Evolutionary conservation across 2,888 invertebrate genomes (phyloP).

Genomic region (Iphiclides podalirius): DNA sequence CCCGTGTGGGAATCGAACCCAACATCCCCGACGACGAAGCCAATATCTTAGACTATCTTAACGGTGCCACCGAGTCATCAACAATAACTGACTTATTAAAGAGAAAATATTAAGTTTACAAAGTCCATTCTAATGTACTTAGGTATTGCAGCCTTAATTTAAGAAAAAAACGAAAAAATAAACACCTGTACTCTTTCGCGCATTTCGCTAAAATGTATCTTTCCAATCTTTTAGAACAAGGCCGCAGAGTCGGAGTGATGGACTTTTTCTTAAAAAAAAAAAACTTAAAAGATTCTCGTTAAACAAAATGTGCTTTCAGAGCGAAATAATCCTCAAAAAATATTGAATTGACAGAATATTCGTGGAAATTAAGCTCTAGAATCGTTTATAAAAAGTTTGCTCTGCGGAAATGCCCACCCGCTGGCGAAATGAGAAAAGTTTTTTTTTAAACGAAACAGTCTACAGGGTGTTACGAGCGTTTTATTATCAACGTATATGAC

Average conservation of each 20-base stretch:
- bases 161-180: too few species aligned
- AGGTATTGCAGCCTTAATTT: too few species aligned
- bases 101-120: too few species aligned
- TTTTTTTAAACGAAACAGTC: conserved; percentile 54
- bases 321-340: conserved; percentile 28
- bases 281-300: conserved; percentile 13
- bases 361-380: conserved; percentile 36
- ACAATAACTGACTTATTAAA: too few species aligned
- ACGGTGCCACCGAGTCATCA: too few species aligned
- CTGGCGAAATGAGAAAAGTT: conserved; percentile 66
- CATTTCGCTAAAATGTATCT: too few species aligned
- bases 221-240: conserved; percentile 3
- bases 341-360: conserved; percentile 44
- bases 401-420: conserved; percentile 33
- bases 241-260: neutral
- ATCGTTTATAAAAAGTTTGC: conserved; percentile 43
- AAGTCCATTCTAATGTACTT: too few species aligned
- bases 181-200: too few species aligned
- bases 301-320: conserved; percentile 2
- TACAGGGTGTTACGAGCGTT: conserved; percentile 27
- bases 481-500: conserved; percentile 23
- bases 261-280: neutral
- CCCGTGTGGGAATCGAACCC: too few species aligned
- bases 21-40: too few species aligned
- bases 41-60: too few species aligned